Evolutionary conservation across 35 echinoderm and acorn worm genomes (phyloP).

Genomic region (Patiria miniata): DNA sequence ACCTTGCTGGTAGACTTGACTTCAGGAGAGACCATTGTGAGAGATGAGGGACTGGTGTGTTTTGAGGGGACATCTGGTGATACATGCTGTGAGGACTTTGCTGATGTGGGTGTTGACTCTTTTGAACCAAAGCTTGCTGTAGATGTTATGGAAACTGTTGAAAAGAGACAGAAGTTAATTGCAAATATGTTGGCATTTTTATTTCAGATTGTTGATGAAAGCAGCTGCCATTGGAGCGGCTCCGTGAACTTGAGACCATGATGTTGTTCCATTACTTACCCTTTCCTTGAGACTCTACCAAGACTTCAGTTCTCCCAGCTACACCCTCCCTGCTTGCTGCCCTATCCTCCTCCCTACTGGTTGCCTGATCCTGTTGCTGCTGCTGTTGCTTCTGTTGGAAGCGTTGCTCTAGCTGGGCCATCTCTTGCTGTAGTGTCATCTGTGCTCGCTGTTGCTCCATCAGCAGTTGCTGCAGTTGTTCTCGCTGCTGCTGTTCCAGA

Average conservation of each 20-base stretch:
- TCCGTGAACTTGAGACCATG: no score
- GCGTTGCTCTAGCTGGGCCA: conserved; percentile 49
- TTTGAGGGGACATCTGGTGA: background rate
- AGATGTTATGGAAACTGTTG: no score
- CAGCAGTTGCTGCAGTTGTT: conserved; percentile 72
- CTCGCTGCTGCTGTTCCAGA: conserved; percentile 66
- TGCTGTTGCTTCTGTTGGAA: conserved; percentile 9
- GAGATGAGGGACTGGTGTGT: background rate
- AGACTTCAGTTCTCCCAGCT: no score
- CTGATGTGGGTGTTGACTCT: background rate
- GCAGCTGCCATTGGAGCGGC: no score
- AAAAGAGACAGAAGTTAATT: no score
- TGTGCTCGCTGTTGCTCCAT: conserved; percentile 66
- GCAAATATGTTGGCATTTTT: no score
- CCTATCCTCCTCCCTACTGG: background rate
- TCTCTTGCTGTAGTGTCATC: conserved; percentile 71
- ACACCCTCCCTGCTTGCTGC: background rate
- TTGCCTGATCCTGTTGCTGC: background rate
- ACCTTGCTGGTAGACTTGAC: background rate
- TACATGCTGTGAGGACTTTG: background rate
- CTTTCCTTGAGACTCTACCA: no score
- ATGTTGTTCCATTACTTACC: no score
- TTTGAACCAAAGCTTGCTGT: background rate
- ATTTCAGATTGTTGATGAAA: no score
- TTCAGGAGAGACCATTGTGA: background rate